phyloP scores from a whole-genome alignment of 1,140 invertebrate species.

The Drosophila kohkoa region DNA sequence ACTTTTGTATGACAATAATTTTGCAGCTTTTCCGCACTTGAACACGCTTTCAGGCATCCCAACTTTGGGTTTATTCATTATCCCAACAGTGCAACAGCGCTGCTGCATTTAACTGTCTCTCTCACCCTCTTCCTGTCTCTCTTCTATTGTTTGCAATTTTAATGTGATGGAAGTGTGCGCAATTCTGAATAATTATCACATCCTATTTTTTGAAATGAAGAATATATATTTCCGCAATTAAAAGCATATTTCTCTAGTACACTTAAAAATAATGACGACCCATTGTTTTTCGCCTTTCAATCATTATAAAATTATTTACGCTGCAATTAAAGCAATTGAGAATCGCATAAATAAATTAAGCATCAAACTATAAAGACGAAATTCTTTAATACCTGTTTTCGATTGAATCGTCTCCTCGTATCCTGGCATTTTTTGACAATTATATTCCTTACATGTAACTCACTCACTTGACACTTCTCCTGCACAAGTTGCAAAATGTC shows the following conservation, averaged over 20 bases:
- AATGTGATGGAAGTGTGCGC: constrained; percentile 78
- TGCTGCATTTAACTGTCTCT: constrained; percentile 68
- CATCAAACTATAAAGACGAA: neutral
- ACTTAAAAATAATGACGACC: constrained; percentile 59
- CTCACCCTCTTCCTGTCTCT: neutral
- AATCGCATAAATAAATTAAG: constrained; percentile 11
- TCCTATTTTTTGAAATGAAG: constrained; percentile 56
- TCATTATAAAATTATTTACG: constrained; percentile 39
- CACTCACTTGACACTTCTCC: neutral
- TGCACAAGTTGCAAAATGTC: constrained; percentile 16
- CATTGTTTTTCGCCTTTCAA: constrained; percentile 51
- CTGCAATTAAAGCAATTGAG: constrained; percentile 57
- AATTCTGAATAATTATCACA: constrained; percentile 75
- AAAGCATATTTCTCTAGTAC: constrained; percentile 73
- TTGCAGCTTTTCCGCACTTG: constrained; percentile 72
- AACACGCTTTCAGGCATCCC: constrained; percentile 51
- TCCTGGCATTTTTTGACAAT: constrained; percentile 18
- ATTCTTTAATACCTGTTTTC: neutral
- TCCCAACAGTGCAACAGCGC: constrained; percentile 7
- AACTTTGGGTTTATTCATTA: constrained; percentile 62
- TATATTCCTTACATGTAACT: neutral
- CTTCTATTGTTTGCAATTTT: constrained; percentile 73
- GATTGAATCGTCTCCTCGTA: neutral
- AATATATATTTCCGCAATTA: constrained; percentile 75
- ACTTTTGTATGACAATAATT: constrained; percentile 79